A percentile compares a stretch with the other conserved stretches of the same genome.
These are phyloP conservation scores for Okapia johnstoni DNA, from an alignment of 2,113 vertebrate genomes.

Conservation along the genomic window DNA sequence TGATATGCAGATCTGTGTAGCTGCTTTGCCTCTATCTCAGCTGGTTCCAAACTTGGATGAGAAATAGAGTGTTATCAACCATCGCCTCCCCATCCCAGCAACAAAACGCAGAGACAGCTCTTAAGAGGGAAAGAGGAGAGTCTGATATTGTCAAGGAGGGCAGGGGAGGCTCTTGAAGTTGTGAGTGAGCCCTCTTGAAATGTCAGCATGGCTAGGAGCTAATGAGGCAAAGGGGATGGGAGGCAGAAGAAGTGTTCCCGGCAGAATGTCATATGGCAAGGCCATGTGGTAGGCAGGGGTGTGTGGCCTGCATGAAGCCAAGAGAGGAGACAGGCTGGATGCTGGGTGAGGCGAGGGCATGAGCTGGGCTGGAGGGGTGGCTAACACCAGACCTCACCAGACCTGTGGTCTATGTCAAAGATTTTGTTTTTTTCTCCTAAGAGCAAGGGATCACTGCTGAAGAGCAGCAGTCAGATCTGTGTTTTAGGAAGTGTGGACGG, in stretches of 20 bases:
- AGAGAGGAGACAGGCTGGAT: background rate
- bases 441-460: background rate
- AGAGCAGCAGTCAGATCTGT: too few species aligned
- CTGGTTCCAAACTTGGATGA: background rate
- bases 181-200: background rate
- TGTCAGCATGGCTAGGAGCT: background rate
- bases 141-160: rapidly evolving
- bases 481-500: background rate
- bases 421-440: background rate
- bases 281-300: background rate
- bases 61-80: background rate
- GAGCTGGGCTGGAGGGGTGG: background rate
- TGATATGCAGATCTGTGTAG: background rate
- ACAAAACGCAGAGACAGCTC: background rate
- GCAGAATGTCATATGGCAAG: background rate
- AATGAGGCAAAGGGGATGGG: too few species aligned
- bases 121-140: background rate
- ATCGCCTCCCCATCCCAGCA: background rate
- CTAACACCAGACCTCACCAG: background rate
- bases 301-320: background rate
- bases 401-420: background rate
- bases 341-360: background rate
- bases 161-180: background rate
- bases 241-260: background rate
- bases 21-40: background rate